phyloP scores from a whole-genome alignment of 2,888 invertebrate species.

The Xylocampa areola region DNA sequence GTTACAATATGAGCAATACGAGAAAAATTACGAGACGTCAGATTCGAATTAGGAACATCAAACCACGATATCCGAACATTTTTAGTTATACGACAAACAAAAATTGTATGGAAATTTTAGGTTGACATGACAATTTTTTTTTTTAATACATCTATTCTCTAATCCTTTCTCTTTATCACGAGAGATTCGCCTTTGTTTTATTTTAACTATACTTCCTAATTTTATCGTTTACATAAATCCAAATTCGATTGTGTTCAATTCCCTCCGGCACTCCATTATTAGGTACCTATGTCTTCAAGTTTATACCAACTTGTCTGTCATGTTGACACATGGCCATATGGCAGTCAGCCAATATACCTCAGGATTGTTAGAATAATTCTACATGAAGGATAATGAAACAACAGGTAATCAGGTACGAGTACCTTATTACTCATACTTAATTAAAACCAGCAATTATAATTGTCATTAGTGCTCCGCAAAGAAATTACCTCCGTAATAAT shows the following conservation, averaged over 20 bases:
- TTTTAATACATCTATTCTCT: too few relatives aligned
- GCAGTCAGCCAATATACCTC: slow-evolving; percentile 12
- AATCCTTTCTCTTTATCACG: too few relatives aligned
- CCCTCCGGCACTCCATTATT: neutral
- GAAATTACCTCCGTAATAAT: neutral
- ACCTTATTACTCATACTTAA: slow-evolving; percentile 2
- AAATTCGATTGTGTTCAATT: neutral
- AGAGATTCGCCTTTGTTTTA: too few relatives aligned
- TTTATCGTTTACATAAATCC: too few relatives aligned
- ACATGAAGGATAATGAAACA: slow-evolving; percentile 1
- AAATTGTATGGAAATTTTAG: too few relatives aligned
- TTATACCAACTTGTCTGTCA: neutral
- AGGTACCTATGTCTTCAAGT: slow-evolving; percentile 7
- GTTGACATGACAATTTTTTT: too few relatives aligned
- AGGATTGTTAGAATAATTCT: slow-evolving; percentile 1
- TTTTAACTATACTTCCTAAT: too few relatives aligned
- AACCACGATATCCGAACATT: too few relatives aligned
- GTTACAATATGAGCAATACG: too few relatives aligned
- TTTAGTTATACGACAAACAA: too few relatives aligned
- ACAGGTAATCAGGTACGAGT: neutral
- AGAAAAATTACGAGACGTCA: too few relatives aligned
- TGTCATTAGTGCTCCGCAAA: neutral
- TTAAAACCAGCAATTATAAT: neutral
- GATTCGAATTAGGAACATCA: too few relatives aligned
- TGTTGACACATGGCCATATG: neutral